Conservation (phyloP, 2,113 vertebrate genomes). For the Coracopsis vasa region DNA sequence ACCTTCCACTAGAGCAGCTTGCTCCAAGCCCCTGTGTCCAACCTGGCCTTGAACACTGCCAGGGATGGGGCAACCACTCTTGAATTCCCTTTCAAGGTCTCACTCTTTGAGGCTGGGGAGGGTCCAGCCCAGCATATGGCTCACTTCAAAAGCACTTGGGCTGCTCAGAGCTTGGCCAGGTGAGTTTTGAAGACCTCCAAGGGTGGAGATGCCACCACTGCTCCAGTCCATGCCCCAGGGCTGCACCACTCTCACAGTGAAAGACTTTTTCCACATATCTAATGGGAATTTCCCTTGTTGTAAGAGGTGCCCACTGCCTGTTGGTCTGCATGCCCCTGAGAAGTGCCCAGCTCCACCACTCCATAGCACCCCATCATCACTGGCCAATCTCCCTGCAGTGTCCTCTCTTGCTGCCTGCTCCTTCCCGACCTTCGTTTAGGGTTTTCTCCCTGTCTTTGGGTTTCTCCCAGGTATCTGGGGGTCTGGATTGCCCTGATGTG, state of each 20-base stretch:
- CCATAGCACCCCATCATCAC: neutral
- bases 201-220: neutral
- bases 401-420: neutral
- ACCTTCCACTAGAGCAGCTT: too few relatives aligned
- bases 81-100: neutral
- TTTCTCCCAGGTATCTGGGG: neutral
- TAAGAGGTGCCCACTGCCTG: neutral
- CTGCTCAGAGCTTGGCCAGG: neutral
- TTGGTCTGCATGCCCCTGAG: neutral
- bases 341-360: rapidly evolving
- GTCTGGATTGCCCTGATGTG: neutral
- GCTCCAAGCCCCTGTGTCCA: too few relatives aligned
- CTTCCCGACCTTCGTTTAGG: neutral
- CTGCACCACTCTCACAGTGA: neutral
- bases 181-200: neutral
- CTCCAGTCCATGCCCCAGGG: neutral
- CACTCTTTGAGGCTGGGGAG: neutral
- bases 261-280: neutral
- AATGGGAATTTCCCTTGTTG: neutral
- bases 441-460: neutral
- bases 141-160: neutral
- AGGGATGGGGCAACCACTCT: neutral
- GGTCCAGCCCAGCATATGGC: neutral
- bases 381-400: neutral
- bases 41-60: neutral